These are phyloP conservation scores for Meloidogyne floridensis DNA, from an alignment of 1,140 invertebrate species.

Conservation along the genomic window DNA sequence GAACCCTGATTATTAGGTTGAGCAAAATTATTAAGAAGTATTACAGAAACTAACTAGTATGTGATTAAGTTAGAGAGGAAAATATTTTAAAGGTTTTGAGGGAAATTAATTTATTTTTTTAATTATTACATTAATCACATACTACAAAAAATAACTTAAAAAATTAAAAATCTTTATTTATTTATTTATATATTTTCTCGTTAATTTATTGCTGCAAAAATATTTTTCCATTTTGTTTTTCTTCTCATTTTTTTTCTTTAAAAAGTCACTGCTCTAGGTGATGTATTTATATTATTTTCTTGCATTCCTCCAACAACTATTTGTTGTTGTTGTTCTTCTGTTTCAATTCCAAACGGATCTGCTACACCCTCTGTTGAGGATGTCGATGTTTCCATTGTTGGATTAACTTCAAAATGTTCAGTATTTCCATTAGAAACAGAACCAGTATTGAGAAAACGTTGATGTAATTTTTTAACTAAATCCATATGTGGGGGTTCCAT, in stretches of 20 bases:
- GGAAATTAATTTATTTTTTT: too few relatives aligned
- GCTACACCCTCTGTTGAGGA: neutral
- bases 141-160: too few relatives aligned
- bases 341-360: neutral
- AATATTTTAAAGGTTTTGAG: too few relatives aligned
- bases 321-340: neutral
- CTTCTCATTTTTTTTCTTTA: neutral
- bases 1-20: too few relatives aligned
- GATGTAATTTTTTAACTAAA: constrained; percentile 54
- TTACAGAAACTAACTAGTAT: too few relatives aligned
- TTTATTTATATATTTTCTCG: too few relatives aligned
- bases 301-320: neutral
- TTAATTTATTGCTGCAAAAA: too few relatives aligned
- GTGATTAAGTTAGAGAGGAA: too few relatives aligned
- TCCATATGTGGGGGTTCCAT: constrained; percentile 50
- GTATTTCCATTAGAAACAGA: constrained; percentile 26
- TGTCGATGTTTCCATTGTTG: neutral
- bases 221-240: too few relatives aligned
- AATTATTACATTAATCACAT: too few relatives aligned
- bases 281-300: neutral
- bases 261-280: neutral
- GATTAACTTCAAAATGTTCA: neutral
- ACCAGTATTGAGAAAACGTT: constrained; percentile 47
- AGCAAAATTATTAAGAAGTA: too few relatives aligned
- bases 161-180: too few relatives aligned